Conservation (phyloP, 2,113 vertebrate genomes). For the Epinephelus moara region DNA sequence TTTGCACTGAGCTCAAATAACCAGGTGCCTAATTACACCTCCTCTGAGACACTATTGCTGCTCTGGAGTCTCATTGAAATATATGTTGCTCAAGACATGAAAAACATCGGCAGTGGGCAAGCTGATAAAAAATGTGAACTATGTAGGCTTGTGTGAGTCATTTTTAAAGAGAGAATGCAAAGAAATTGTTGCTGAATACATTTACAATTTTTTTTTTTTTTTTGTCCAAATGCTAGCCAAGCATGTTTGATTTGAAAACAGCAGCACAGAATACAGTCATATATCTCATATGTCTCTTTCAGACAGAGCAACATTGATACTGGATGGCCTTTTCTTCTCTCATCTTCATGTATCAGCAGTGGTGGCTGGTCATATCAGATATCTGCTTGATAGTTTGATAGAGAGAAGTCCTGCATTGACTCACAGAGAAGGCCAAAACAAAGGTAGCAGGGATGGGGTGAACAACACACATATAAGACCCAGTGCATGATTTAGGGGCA, state of each 20-base stretch:
- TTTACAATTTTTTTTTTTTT: no score
- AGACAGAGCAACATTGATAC: not conserved
- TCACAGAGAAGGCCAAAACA: not conserved
- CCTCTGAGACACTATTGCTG: no score
- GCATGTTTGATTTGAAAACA: not conserved
- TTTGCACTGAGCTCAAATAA: no score
- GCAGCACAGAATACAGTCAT: not conserved
- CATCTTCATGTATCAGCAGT: not conserved
- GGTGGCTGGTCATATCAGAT: constrained; percentile 4
- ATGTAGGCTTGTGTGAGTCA: not conserved
- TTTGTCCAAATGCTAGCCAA: no score
- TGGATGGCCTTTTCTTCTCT: constrained; percentile 5
- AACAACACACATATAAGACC: not conserved
- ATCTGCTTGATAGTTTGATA: not conserved
- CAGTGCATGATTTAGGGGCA: no score
- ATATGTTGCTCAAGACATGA: not conserved
- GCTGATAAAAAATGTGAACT: not conserved
- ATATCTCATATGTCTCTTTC: not conserved
- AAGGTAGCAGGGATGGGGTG: not conserved
- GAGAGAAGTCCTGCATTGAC: constrained; percentile 10
- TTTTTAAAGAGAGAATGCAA: not conserved
- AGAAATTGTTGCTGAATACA: not conserved
- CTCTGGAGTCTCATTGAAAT: not conserved
- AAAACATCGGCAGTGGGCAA: not conserved
- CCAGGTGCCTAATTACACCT: no score